phyloP scores from a whole-genome alignment of 2,888 invertebrate species.

The Drosophila mettleri region DNA sequence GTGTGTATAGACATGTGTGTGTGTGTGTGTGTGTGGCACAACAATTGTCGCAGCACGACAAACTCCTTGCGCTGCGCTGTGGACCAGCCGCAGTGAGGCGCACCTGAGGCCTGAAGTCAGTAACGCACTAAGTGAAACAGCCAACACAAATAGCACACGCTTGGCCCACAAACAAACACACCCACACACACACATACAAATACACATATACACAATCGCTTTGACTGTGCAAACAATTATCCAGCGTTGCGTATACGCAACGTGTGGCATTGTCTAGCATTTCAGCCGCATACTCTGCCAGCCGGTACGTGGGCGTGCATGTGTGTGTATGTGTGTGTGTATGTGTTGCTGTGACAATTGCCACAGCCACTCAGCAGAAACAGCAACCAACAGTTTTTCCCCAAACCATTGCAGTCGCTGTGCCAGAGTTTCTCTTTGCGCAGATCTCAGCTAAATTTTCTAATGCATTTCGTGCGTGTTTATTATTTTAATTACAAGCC shows the following conservation, averaged over 20 bases:
- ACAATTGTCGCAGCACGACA: constrained; percentile 46
- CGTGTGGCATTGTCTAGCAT: constrained; percentile 58
- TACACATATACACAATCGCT: constrained; percentile 24
- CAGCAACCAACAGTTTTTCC: constrained; percentile 2
- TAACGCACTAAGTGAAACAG: constrained; percentile 73
- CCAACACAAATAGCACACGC: constrained; percentile 72
- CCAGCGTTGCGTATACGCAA: constrained; percentile 74
- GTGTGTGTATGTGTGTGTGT: constrained; percentile 4
- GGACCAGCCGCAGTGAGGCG: constrained; percentile 10
- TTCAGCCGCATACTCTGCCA: constrained; percentile 27
- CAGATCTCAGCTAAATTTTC: constrained; percentile 59
- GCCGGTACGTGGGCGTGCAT: constrained; percentile 7
- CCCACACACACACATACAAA: constrained; percentile 14
- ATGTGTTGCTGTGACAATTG: constrained; percentile 29
- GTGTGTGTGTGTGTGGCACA: constrained; percentile 40
- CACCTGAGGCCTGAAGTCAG: constrained; percentile 62
- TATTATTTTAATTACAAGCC: constrained; percentile 77
- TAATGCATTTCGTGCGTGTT: constrained; percentile 81
- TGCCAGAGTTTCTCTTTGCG: constrained; percentile 26
- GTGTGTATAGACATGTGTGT: constrained; percentile 25
- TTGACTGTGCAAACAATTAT: constrained; percentile 62
- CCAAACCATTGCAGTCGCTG: not conserved
- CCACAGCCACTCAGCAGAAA: constrained; percentile 32
- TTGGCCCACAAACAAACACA: constrained; percentile 46
- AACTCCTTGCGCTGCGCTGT: constrained; percentile 2